Percentiles rank a stretch among this genome's conserved stretches.
Conservation (phyloP, 2,888 invertebrate species). For the Drosophila multiciliata region DNA sequence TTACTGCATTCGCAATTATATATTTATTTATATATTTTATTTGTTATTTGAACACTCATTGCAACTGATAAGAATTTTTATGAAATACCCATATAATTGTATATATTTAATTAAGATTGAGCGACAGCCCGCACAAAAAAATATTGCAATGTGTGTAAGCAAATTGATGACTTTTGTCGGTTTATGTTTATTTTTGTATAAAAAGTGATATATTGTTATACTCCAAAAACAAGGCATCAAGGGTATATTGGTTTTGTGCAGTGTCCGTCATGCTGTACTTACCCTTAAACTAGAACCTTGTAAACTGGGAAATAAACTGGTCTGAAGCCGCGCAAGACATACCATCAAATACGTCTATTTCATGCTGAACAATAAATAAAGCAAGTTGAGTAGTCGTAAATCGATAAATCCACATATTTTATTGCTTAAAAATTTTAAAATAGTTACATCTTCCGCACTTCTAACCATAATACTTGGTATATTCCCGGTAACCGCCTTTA, state of each 20-base stretch:
- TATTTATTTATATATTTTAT: background rate
- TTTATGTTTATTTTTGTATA: too few species aligned
- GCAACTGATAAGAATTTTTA: background rate
- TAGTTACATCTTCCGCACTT: background rate
- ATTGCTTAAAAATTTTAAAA: too few species aligned
- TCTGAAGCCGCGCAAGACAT: too few species aligned
- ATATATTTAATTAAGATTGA: too few species aligned
- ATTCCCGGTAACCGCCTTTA: background rate
- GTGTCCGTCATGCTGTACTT: background rate
- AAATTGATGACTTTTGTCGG: background rate
- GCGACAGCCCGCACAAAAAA: too few species aligned
- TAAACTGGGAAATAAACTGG: too few species aligned
- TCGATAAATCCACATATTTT: background rate
- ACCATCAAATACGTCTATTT: too few species aligned
- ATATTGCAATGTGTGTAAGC: background rate
- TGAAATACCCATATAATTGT: constrained; percentile 4
- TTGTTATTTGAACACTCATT: background rate
- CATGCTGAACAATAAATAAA: background rate
- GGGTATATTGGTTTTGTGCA: background rate
- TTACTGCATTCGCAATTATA: background rate
- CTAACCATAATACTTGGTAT: background rate
- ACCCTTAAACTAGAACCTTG: too few species aligned
- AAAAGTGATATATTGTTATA: background rate
- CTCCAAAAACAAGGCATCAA: background rate
- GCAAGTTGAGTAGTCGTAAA: background rate